phyloP scores from a whole-genome alignment of 2,113 vertebrate species.

The Acanthochromis polyacanthus region DNA sequence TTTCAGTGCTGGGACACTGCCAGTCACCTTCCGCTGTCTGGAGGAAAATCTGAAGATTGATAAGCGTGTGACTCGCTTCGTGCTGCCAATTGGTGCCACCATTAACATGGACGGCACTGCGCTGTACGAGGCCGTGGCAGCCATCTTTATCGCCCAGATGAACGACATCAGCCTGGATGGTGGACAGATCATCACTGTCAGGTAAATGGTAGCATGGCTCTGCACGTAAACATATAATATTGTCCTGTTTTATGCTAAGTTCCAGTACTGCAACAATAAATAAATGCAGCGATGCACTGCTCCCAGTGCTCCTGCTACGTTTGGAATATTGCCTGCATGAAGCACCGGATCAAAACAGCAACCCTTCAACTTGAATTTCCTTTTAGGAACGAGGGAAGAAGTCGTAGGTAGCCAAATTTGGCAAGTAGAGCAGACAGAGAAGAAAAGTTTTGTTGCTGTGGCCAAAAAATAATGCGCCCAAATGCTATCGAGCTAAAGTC shows the following conservation, averaged over 20 bases:
- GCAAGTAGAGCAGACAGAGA: too few species aligned
- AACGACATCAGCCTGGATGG: slow-evolving; percentile 85
- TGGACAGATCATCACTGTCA: slow-evolving; percentile 89
- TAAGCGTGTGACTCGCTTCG: slow-evolving; percentile 88
- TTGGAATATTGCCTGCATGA: too few species aligned
- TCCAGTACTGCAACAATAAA: neutral
- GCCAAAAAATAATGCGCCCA: too few species aligned
- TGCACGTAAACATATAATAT: too few species aligned
- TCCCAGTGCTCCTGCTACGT: too few species aligned
- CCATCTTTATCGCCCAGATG: slow-evolving; percentile 92
- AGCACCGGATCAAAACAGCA: too few species aligned
- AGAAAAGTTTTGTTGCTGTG: too few species aligned
- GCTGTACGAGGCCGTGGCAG: slow-evolving; percentile 89
- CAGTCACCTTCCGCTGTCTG: slow-evolving; percentile 89
- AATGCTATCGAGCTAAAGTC: too few species aligned
- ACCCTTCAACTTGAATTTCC: too few species aligned
- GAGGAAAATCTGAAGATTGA: slow-evolving; percentile 89
- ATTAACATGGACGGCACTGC: slow-evolving; percentile 91
- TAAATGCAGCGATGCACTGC: too few species aligned
- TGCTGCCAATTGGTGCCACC: slow-evolving; percentile 89
- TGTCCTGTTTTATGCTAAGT: neutral
- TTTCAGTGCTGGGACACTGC: slow-evolving; percentile 86
- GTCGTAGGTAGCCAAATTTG: too few species aligned
- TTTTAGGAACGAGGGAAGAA: too few species aligned
- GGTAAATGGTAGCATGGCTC: slow-evolving; percentile 66